These are phyloP conservation scores for Agrilus mali DNA, from an alignment of 2,888 invertebrate species.

Conservation along the genomic window DNA sequence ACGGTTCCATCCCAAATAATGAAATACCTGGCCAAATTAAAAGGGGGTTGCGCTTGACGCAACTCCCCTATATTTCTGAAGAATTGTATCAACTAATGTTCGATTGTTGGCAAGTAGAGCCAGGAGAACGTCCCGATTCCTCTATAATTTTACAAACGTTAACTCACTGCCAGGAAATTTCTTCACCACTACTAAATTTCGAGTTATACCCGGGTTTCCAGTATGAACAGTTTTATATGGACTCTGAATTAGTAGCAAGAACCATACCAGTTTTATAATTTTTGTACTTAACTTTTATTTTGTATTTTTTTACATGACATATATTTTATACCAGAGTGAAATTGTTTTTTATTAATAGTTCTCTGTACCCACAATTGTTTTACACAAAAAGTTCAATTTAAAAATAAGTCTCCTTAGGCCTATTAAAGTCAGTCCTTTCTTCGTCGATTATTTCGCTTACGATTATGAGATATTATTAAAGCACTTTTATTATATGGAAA, in stretches of 20 bases:
- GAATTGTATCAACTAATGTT: conserved; percentile 70
- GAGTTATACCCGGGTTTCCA: conserved; percentile 26
- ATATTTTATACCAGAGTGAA: too few species aligned
- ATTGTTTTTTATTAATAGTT: too few species aligned
- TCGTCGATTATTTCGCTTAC: too few species aligned
- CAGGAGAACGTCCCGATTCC: conserved; percentile 66
- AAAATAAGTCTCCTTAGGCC: too few species aligned
- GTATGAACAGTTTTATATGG: conserved; percentile 30
- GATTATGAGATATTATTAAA: too few species aligned
- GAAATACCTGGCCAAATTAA: conserved; percentile 56
- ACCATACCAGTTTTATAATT: conserved; percentile 13
- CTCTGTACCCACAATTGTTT: too few species aligned
- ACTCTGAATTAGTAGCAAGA: conserved; percentile 27
- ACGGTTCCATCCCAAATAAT: conserved; percentile 51
- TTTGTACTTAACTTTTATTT: too few species aligned
- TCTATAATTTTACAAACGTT: conserved; percentile 37
- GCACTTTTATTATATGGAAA: too few species aligned
- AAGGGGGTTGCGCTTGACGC: conserved; percentile 58
- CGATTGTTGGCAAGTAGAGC: conserved; percentile 75
- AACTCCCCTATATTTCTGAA: conserved; percentile 61
- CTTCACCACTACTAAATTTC: conserved; percentile 23
- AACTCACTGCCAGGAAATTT: conserved; percentile 18
- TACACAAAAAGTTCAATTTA: too few species aligned
- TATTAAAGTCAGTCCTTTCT: too few species aligned
- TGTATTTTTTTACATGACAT: too few species aligned